These are phyloP conservation scores for Antechinus stuartii DNA, from an alignment of 2,113 vertebrate species.

Conservation along the genomic window DNA sequence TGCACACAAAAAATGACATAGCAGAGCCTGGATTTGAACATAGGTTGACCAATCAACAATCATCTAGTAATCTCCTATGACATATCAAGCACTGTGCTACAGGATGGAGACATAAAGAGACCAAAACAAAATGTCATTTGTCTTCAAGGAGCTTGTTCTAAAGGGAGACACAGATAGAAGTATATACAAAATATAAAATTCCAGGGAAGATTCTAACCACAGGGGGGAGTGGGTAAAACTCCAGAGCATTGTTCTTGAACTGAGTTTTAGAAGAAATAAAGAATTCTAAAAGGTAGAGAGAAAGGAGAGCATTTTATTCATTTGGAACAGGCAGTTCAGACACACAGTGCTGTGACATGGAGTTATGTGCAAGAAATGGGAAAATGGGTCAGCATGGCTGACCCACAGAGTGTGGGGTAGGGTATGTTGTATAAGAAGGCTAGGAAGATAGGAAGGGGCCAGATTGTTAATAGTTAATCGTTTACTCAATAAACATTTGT, in stretches of 20 bases:
- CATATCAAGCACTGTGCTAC: not conserved
- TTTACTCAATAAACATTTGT: not conserved
- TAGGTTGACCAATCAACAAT: not conserved
- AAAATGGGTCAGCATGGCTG: not conserved
- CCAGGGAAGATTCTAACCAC: not conserved
- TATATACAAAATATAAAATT: not conserved
- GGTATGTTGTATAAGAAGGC: not conserved
- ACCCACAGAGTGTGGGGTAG: not conserved
- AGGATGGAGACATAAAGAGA: not conserved
- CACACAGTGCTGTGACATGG: not conserved
- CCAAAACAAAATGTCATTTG: not conserved
- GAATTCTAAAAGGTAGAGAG: not conserved
- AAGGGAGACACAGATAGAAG: not conserved
- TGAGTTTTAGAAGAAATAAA: not conserved
- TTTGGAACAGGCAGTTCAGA: not conserved
- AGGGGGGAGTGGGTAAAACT: rapidly evolving
- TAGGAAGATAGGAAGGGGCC: not conserved
- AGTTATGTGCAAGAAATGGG: not conserved
- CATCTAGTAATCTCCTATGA: not conserved
- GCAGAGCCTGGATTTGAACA: not conserved
- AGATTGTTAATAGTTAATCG: not conserved
- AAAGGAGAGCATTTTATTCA: not conserved
- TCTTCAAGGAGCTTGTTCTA: not conserved
- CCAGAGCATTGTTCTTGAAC: not conserved
- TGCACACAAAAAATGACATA: not conserved